Conservation (phyloP, 2,113 vertebrate species). For the Clarias batrachus region DNA sequence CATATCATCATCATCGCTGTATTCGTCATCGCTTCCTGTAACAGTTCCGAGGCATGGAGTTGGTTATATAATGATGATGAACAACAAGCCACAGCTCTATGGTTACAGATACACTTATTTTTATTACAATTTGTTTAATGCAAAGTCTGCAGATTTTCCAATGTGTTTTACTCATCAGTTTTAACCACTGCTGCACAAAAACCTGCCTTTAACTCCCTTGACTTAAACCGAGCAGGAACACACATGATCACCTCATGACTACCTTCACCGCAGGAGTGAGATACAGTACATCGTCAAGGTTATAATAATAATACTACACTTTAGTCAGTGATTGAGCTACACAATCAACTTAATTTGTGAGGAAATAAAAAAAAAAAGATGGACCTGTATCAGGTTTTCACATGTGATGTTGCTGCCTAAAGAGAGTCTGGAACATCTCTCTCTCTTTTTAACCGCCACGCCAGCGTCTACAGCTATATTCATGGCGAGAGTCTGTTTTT, state of each 20-base stretch:
- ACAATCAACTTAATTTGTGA: slow-evolving; percentile 8
- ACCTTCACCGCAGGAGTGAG: background rate
- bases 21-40: slow-evolving; percentile 94
- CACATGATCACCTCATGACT: background rate
- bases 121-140: background rate
- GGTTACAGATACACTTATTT: background rate
- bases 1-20: slow-evolving; percentile 98
- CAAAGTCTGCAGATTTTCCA: background rate
- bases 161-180: background rate
- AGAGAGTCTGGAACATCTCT: background rate
- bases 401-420: background rate
- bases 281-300: background rate
- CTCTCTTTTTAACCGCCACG: no score
- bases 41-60: background rate
- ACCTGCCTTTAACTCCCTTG: background rate
- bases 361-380: background rate
- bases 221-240: background rate
- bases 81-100: background rate
- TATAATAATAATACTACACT: background rate
- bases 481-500: no score
- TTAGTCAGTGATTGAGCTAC: background rate
- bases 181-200: background rate
- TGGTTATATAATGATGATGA: background rate
- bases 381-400: background rate
- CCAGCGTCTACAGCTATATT: no score